Conservation (phyloP, 2,113 vertebrate genomes). For the Cephalopholis sonnerati region DNA sequence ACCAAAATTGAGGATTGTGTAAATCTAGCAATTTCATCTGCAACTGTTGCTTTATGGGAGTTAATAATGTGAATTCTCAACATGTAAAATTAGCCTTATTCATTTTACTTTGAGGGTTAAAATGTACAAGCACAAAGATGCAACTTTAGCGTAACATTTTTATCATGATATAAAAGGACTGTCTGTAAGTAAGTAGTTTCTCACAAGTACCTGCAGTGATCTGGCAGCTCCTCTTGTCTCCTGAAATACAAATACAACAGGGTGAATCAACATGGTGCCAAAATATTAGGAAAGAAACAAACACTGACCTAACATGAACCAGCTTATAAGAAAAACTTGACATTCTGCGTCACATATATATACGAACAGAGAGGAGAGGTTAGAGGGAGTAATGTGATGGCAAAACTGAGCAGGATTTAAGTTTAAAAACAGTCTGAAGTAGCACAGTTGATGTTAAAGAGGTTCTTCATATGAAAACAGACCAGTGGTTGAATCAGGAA, state of each 20-base stretch:
- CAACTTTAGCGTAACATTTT: not conserved
- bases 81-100: not conserved
- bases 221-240: conserved; percentile 24
- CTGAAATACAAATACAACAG: conserved; percentile 60
- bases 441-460: not conserved
- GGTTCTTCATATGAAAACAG: not conserved
- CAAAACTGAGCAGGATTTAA: not conserved
- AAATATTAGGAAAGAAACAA: not conserved
- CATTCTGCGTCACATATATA: not conserved
- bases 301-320: not conserved
- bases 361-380: not conserved
- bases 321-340: not conserved
- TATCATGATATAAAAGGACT: not conserved
- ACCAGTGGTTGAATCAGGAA: rapidly evolving
- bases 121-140: not conserved
- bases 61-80: not conserved
- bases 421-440: not conserved
- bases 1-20: not conserved
- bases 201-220: conserved; percentile 55
- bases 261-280: not conserved
- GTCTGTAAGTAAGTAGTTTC: not conserved
- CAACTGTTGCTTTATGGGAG: not conserved
- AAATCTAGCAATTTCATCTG: not conserved
- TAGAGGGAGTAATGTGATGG: not conserved
- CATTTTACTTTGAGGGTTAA: not conserved